Base-by-base conservation (phyloP, 1,140 invertebrate species). In the Drosophila nigrodunni region DNA sequence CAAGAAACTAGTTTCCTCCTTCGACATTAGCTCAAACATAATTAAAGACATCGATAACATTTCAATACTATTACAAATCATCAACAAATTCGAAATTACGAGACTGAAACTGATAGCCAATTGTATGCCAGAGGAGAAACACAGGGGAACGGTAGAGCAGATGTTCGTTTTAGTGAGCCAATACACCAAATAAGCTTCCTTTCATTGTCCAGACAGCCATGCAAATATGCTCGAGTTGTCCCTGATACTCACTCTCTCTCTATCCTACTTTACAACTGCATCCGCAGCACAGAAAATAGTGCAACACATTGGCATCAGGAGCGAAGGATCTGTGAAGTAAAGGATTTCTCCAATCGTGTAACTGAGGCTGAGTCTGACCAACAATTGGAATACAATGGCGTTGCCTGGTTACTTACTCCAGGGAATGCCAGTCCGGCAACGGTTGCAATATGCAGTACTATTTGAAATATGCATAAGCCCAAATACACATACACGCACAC, bases 381-480 rank as follows among this genome's bases (percentile, higher is more conserved):
- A 54, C 73, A 76, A 60, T 65, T 60, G 61, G 41, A 73, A 47
- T 67, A 61, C 66, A 75, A 75, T 71, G 68, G 52, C 50, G 54
- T 54, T 73, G 62, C 47, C 15, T 34, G 43, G 57, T 37, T 47
- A 18, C 18, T 21, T 18, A 30, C 66, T 57, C 47, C 9, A 57
- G 69, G 61, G 55, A 73, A 66, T 72, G 57, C 65, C 54, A 67
- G 68, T 46, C 39, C 47, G 58, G 18, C 39, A 43, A 60, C 37
- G 62, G 46, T 59, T 64, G 69, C 69, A 77, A 77, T 77, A 75
- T 73, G 69, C 60, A 77, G 52, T n/a, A 59, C 52, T 52, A 75
- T 75, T 75, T 75, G 67, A 70, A 75, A 71, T 75, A 75, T 75
- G 73, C 67, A 75, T 75, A 71, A 58, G 21, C 15, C 15, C 39